phyloP scores from a whole-genome alignment of 2,113 vertebrate genomes.

The Grammomys dolichurus region DNA sequence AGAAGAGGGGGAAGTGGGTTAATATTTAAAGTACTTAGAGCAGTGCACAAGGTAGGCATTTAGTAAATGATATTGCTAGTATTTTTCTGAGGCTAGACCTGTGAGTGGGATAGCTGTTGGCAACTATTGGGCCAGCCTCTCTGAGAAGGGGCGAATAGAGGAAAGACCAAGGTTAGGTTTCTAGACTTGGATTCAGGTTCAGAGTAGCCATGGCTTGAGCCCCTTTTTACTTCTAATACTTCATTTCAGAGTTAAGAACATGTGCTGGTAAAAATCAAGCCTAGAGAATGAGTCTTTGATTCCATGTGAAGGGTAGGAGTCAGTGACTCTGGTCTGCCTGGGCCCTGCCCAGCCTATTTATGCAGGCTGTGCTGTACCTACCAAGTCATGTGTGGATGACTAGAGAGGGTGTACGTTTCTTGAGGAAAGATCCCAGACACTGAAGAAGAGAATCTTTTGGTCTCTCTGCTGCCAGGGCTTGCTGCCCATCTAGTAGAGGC shows the following conservation, averaged over 20 bases:
- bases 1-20: not conserved
- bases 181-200: constrained; percentile 81
- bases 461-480: not conserved
- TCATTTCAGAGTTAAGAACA: constrained; percentile 75
- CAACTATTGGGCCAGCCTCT: not conserved
- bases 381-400: not conserved
- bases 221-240: constrained; percentile 82
- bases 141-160: not conserved
- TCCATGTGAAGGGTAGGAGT: constrained; percentile 1
- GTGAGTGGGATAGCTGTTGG: not conserved
- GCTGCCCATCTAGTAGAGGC: not conserved
- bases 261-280: constrained; percentile 77
- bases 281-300: constrained; percentile 58
- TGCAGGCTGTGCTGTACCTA: not conserved
- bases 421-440: not conserved
- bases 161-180: not conserved
- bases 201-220: constrained; percentile 69
- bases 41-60: not conserved
- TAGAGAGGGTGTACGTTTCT: not conserved
- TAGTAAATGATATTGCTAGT: not conserved
- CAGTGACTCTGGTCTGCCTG: not conserved
- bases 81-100: not conserved
- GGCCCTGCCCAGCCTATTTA: not conserved
- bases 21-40: constrained; percentile 45
- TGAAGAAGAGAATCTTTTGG: not conserved